Base-by-base conservation (phyloP, 92 coral and sea anemone genomes). In the Hydrozoanthus gracilis region DNA sequence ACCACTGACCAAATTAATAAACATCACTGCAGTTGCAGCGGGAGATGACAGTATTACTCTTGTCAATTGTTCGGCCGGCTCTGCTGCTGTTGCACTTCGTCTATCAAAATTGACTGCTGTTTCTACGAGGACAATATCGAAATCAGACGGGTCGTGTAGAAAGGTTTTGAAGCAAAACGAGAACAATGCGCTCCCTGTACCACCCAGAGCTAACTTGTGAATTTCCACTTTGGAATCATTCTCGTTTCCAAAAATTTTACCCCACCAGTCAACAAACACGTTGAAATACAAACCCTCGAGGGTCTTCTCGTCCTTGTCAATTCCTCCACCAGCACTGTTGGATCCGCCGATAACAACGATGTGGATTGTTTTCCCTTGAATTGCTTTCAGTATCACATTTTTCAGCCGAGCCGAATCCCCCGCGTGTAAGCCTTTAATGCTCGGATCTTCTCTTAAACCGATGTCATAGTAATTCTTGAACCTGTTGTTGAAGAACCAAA, bases 281-380 rank as follows among this genome's bases (percentile, higher is more conserved):
- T 86, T 86, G 20, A 78, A 90, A 70, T 88, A 95, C 52, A 89
- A 64, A n/a, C 91, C 92, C 0, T 88, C 55, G 14, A 91, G 52
- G 61, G 88, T 71, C 35, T 88, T 77, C 52, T 91, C 92, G 67
- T 89, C 93, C 18, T 79, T 87, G 46, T 89, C 88, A 12, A 95
- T 52, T 7, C 94, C 95, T n/a, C 96, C 98, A 9, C 96, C 98
- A 9, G 98, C 98, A 17, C 93, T 90, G 69, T 95, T 95, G 7
- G 98, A 95, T 6, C 98, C 96, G 14, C 96, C 96, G 3, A 93
- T 86, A 44, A 94, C 92, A 71, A 90, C 86, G 3, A 92, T n/a
- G 13, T 91, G 86, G 14, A 95, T 79, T 15, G 78, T 45, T 65
- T 87, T 73, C 10, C 96, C 96, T 12, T 54, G 69, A 4, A 90